Base-by-base conservation (phyloP, 2,113 vertebrate genomes). In the Athene noctua region DNA sequence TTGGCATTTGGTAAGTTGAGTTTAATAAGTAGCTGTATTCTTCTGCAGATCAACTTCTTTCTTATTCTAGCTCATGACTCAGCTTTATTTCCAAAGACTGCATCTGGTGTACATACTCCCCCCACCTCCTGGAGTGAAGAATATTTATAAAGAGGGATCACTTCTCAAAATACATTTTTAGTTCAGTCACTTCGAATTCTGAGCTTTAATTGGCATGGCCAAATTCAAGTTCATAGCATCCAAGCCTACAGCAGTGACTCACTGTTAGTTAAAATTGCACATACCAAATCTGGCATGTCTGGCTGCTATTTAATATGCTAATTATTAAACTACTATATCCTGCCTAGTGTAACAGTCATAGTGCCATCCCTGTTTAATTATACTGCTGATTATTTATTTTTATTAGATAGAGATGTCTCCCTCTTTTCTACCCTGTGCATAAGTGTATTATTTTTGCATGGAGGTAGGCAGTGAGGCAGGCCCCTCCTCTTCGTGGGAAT, bases 141-240 rank as follows among this genome's bases (percentile, higher is more conserved):
- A 66, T 89, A 89, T 91, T 91, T 89, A 54, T 84, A 63, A 38
- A 58, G 51, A 88, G 86, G 81, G 68, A 95, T 91, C 36, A 86
- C 20, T 83, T 74, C 52, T 89, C 2, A 1, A 84, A 91, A 34
- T 80, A n/a, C 4, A 13, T 79, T 94, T 91, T 91, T 80, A 94
- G 70, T 63, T 88, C 62, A 54, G 47, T 78, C 2, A 2, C 59
- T 94, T 80, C 0, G 1, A 93, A 52, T 92, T n/a, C 80, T 67
- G 42, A 88, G 80, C 55, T 96, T 93, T 93, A 96, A 93, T 81
- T 94, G 86, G 52, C 49, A 40, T 67, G 92, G 80, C 83, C 86
- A 71, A 94, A 80, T 79, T 74, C 52, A 49, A 92, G 80, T 74
- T 84, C 59, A 27, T 67, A 20, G 7, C 44, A 70, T 59, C 57